Conservation (phyloP, 2,888 invertebrate species). For the Leptothorax acervorum region DNA sequence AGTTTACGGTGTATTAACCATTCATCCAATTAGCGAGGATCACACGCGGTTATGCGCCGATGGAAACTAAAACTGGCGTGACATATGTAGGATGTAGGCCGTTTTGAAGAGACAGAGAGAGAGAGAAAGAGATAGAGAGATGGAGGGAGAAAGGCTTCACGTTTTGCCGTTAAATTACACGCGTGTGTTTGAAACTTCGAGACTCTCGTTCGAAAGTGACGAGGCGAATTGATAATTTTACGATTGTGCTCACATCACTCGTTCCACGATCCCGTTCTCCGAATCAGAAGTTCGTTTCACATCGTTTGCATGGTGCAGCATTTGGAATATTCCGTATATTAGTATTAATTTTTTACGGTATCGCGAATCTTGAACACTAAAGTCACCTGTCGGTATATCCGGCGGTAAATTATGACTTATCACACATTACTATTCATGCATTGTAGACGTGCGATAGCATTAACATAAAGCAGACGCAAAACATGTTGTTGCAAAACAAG, state of each 20-base stretch:
- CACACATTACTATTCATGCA: neutral
- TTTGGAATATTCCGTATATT: neutral
- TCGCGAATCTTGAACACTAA: neutral
- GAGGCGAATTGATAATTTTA: slow-evolving; percentile 38
- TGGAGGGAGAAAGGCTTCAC: neutral
- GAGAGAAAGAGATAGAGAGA: neutral
- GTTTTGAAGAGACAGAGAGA: neutral
- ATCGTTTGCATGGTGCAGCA: neutral
- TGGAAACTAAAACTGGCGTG: slow-evolving; percentile 44
- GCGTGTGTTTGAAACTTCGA: slow-evolving; percentile 19
- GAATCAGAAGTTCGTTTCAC: neutral
- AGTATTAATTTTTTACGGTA: neutral
- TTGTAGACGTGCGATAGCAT: neutral
- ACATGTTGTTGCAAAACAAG: neutral
- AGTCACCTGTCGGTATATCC: neutral
- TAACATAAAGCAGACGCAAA: neutral
- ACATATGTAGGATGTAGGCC: slow-evolving; percentile 35
- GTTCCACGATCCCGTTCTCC: slow-evolving; percentile 8
- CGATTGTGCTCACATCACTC: neutral
- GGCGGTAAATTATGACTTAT: neutral
- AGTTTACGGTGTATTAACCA: slow-evolving; percentile 71
- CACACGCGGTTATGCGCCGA: slow-evolving; percentile 51
- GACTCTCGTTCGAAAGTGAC: slow-evolving; percentile 23
- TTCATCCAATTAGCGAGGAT: slow-evolving; percentile 72
- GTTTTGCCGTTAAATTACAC: slow-evolving; percentile 18